Base-by-base conservation (phyloP, 2,888 invertebrate species). In the Synanthedon formicaeformis region DNA sequence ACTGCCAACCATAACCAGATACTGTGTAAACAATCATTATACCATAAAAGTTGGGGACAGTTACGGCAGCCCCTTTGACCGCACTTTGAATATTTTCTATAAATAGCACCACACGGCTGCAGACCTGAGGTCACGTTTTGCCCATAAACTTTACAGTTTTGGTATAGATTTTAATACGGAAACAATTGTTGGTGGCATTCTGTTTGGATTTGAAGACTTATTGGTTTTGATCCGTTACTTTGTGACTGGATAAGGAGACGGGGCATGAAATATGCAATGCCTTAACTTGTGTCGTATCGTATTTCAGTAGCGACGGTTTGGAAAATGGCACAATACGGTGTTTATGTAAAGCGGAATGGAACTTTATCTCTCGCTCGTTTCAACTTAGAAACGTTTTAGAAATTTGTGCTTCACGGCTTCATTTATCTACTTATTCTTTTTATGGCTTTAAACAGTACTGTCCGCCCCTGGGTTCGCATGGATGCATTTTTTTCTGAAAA, bases 11-110 rank as follows among this genome's bases (percentile, higher is more conserved):
- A 60, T 63, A 64, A 55, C 58, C 54, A 56, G 65, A 54, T 60
- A 56, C 18, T 53, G 55, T 53, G 63, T 64, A 65, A 67, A 69
- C 67, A 67, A 62, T 69, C 64, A 66, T 67, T 63, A 64, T 64
- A 54, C 78, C 76, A 71, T 80, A 74, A 73, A 69, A 60, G 74
- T 60, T 56, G 57, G 56, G 58, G 65, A 74, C 73, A 64, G 73
- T 73, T 78, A 76, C 64, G 64, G 61, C 51, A 54, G 57, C 58
- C 65, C 71, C 70, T 75, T 65, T 73, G 74, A 76, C 72, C 69
- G 64, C 58, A 57, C 60, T 60, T 59, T 68, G 64, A 71, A 71
- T 71, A 65, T 63, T 64, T 54, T 53, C 56, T 56, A 55, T 56
- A 56, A 56, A 56, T 57, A 58, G 57, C 57, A 57, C 53, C 55